Evolutionary conservation across 2,797 vertebrate genomes (phyloP), one percentile per base, ranked within the genome.

Genomic region (Epinephelus awoara): DNA sequence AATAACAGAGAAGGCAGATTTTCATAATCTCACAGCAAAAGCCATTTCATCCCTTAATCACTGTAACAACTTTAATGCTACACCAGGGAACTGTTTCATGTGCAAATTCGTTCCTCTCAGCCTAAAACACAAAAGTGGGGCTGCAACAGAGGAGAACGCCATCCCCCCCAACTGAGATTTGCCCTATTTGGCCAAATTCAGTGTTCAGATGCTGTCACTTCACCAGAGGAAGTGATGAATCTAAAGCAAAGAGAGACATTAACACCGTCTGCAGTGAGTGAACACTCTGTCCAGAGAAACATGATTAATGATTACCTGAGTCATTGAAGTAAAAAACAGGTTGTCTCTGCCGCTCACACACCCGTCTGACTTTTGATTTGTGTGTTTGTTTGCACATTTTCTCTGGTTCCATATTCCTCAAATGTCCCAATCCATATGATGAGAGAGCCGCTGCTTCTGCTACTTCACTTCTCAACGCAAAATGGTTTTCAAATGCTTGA

Each of bases 131-230:
- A 82, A 67, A 67, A 74, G 50, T 23, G 25, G 54, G 17, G 55
- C 8, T 59, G 10, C 34, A 55, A 23, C 2, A 62, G 27, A 46
- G 71, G 61, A 44, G 38, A 55, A 47, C 4, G 0, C 10, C 46
- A 27, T 14, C 23, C 61, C 42, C 69, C 13, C 69, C 72, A 67
- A 54, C 65, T 73, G 80, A 79, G 71, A 80, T 79, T 67, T 83
- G 62, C 51, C 71, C 84, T 75, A 77, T 83, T 85, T 84, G 70
- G 47, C 77, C 64, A 59, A 42, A 75, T 65, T 74, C 50, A 47
- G 34, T 70, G 78, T 80, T 29, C 62, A 54, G n/a, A 65, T 46
- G 50, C 44, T 55, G 21, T 51, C 55, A 17, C 67, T 51, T 63
- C 46, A 61, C 12, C 17, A 19, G 55, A 61, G 40, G 10, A 71